Evolutionary conservation across 1,140 invertebrate species (phyloP).

Genomic region (Drosophila neocordata): DNA sequence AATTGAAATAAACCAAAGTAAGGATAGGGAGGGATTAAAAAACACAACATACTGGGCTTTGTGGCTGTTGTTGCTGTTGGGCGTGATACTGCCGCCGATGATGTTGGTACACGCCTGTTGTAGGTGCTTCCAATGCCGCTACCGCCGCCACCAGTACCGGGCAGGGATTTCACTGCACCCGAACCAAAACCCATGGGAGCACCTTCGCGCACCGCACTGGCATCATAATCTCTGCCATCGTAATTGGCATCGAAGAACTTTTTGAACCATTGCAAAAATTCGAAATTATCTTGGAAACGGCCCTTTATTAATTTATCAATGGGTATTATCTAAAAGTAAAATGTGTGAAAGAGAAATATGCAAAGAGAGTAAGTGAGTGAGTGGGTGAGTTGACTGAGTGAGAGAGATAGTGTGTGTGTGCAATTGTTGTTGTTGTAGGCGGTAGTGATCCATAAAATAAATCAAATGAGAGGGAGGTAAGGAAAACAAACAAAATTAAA

Average conservation of each 20-base stretch:
- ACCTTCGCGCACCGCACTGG: constrained; percentile 92
- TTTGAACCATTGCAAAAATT: constrained; percentile 99
- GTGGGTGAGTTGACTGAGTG: constrained; percentile 25
- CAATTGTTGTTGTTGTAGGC: background rate
- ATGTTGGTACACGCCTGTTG: constrained; percentile 62
- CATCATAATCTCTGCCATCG: constrained; percentile 95
- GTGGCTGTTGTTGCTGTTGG: constrained; percentile 83
- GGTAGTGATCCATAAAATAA: background rate
- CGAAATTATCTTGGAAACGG: constrained; percentile 99
- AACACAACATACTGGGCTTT: constrained; percentile 84
- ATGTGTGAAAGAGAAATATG: constrained; percentile 72
- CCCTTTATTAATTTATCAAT: constrained; percentile 96
- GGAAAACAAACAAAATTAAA: background rate
- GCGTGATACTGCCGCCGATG: constrained; percentile 84
- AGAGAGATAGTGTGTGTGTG: constrained; percentile 2
- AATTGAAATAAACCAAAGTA: background rate
- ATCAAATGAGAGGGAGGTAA: background rate
- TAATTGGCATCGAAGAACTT: constrained; percentile 99
- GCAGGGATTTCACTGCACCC: constrained; percentile 83
- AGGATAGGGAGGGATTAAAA: constrained; percentile 59
- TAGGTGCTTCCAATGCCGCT: constrained; percentile 62
- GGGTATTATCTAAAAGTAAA: constrained; percentile 90
- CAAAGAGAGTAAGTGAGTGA: constrained; percentile 55
- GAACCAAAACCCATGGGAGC: constrained; percentile 89
- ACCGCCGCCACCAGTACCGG: constrained; percentile 83